Evolutionary conservation across 2,888 invertebrate species (phyloP), one percentile per base, ranked within the genome.

Genomic region (Calameuta pallipes): DNA sequence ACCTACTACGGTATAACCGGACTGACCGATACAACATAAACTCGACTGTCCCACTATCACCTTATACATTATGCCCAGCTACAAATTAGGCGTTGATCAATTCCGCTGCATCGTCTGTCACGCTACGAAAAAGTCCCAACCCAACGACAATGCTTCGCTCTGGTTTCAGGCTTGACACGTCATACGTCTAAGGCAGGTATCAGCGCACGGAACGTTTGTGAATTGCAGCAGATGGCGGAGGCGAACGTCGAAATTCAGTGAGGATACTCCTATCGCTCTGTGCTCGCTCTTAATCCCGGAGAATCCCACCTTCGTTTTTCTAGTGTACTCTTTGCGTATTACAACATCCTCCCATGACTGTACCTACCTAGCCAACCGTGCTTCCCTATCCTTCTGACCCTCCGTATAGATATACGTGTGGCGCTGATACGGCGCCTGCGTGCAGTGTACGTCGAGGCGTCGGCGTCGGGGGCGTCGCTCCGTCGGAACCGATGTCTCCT

Each of bases 381-480:
- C 71, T 75, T 75, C 37, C 75, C 75, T 37, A 75, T 77, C 73
- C 77, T 15, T 13, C 35, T 35, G 31, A 36, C 36, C 68, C 23
- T 34, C 35, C 70, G 34, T 56, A 56, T 56, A 56, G 23, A 56
- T 56, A 56, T 56, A 56, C 1, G 23, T 23, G 34, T 3, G 30
- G 76, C 75, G 78, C 75, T 13, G 68, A 79, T 71, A 73, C 74
- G 75, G 81, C 83, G 87, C 84, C 80, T 83, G 85, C 86, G 88
- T 85, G 84, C 77, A 73, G 37, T 77, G 77, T 80, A 80, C 83
- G 85, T 80, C 83, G 85, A 84, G 84, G 88, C 89, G 89, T 89
- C 89, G 89, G 85, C 87, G 87, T 87, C 86, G 89, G 89, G 88
- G 88, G 89, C 89, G 89, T 89, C 89, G 89, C 84, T 87, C 87